Evolutionary conservation across 1,140 invertebrate genomes (phyloP).

Genomic region (Lepidurus arcticus): DNA sequence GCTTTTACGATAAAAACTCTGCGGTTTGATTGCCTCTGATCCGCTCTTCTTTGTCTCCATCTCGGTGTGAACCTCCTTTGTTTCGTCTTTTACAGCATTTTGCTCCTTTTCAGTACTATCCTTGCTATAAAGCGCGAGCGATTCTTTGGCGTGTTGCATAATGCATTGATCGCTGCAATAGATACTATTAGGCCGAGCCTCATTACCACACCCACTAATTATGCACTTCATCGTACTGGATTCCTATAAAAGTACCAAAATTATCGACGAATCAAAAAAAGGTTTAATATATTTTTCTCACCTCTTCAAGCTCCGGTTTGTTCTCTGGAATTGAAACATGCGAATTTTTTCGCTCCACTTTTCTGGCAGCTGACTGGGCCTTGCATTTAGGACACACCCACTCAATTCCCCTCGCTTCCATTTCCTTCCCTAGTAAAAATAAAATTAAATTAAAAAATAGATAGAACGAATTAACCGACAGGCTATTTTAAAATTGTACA

Average conservation of each 20-base stretch:
- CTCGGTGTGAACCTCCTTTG: constrained; percentile 25
- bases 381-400: constrained; percentile 84
- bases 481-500: not conserved
- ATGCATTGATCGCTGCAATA: constrained; percentile 87
- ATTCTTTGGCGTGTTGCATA: constrained; percentile 70
- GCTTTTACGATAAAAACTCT: not conserved
- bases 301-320: not conserved
- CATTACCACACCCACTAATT: constrained; percentile 37
- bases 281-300: not conserved
- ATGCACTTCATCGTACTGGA: constrained; percentile 37
- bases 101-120: constrained; percentile 36
- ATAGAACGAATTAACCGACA: not conserved
- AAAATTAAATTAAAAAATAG: not conserved
- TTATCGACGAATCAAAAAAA: not conserved
- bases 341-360: not conserved
- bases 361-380: not conserved
- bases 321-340: not conserved
- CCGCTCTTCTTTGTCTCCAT: not conserved
- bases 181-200: constrained; percentile 59
- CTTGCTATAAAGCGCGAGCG: constrained; percentile 46
- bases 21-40: not conserved
- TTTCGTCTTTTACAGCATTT: constrained; percentile 33
- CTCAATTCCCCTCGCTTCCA: constrained; percentile 81
- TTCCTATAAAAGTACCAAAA: not conserved
- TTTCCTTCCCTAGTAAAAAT: constrained; percentile 58